phyloP scores from a whole-genome alignment of 1,140 invertebrate genomes.

The Pantala flavescens region DNA sequence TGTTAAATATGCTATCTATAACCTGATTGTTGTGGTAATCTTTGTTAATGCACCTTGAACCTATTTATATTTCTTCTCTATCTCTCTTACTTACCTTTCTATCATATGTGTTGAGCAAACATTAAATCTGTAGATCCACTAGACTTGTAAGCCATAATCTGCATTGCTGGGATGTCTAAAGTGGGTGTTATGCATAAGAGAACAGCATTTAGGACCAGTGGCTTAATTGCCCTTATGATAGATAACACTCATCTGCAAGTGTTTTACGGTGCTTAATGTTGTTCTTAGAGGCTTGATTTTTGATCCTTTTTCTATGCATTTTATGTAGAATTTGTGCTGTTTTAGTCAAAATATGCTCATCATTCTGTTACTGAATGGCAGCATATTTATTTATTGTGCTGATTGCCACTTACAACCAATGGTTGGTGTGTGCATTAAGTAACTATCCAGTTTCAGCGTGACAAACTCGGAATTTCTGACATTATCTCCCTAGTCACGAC shows the following conservation, averaged over 20 bases:
- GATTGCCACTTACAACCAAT: slow-evolving; percentile 5
- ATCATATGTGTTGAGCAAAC: not conserved
- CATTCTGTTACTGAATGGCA: not conserved
- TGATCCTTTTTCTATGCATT: not conserved
- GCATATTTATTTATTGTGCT: not conserved
- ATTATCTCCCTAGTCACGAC: not conserved
- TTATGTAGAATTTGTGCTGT: not conserved
- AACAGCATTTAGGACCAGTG: too few species aligned
- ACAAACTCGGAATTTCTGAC: not conserved
- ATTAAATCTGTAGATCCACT: not conserved
- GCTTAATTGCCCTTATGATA: not conserved
- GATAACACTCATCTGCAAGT: not conserved
- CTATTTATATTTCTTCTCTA: not conserved
- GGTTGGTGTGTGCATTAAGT: not conserved
- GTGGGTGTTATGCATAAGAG: too few species aligned
- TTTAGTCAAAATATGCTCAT: not conserved
- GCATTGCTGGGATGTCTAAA: not conserved
- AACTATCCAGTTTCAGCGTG: not conserved
- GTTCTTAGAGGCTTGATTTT: not conserved
- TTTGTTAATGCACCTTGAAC: not conserved
- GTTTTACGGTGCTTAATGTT: slow-evolving; percentile 6
- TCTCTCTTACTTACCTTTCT: not conserved
- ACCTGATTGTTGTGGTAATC: not conserved
- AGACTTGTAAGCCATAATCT: too few species aligned
- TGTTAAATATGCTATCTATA: not conserved